Percentiles rank a stretch among this genome's conserved stretches.
Conservation (phyloP, 1,140 invertebrate genomes). For the Nixonia krombeini region DNA sequence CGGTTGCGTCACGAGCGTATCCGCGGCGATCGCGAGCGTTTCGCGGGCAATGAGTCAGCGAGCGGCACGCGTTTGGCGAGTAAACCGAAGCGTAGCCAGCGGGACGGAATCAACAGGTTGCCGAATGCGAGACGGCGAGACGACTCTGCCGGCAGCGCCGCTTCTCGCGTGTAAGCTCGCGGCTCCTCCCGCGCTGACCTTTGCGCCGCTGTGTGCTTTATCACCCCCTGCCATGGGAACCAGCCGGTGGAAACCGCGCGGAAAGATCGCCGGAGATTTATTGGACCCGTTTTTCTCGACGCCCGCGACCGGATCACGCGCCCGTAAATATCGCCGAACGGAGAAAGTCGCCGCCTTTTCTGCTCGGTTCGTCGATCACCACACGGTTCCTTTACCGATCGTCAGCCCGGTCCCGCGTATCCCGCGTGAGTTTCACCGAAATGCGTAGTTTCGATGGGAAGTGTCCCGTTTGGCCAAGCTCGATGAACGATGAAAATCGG, state of each 20-base stretch:
- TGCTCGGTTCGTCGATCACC: no score
- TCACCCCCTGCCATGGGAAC: slow-evolving; percentile 24
- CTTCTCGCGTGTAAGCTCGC: slow-evolving; percentile 13
- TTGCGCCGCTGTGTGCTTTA: slow-evolving; percentile 17
- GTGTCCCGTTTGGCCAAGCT: neutral
- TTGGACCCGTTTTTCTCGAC: slow-evolving; percentile 19
- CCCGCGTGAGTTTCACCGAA: slow-evolving; percentile 35
- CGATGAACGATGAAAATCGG: neutral
- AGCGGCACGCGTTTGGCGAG: no score
- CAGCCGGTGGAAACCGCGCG: slow-evolving; percentile 5
- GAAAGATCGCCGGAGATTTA: slow-evolving; percentile 40
- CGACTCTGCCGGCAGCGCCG: no score
- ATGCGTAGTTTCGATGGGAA: slow-evolving; percentile 39
- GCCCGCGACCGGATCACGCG: slow-evolving; percentile 38
- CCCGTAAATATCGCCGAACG: slow-evolving; percentile 9
- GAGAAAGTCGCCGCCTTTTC: no score
- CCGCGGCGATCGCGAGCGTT: no score
- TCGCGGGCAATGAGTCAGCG: no score
- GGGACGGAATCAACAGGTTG: slow-evolving; percentile 23
- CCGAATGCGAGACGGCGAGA: slow-evolving; percentile 32
- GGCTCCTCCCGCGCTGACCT: slow-evolving; percentile 25
- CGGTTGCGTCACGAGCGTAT: no score
- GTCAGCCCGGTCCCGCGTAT: no score
- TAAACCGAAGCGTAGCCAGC: no score
- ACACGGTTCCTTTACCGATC: no score